Percentiles rank a stretch among this genome's conserved stretches.
Conservation (phyloP, 2,888 invertebrate species). For the Caenorhabditis sp. region DNA sequence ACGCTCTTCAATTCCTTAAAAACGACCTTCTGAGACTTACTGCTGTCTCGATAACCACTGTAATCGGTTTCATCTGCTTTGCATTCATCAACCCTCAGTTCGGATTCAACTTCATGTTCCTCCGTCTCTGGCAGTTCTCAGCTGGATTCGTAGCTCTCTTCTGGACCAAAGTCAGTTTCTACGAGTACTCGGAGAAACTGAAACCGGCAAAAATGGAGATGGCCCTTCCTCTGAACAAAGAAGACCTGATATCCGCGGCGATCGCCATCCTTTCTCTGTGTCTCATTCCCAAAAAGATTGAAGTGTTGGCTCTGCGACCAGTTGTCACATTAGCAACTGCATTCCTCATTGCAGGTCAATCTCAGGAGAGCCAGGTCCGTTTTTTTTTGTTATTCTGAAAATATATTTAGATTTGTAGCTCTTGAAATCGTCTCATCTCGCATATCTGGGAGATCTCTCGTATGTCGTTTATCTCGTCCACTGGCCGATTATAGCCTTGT, state of each 20-base stretch:
- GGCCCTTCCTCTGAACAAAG: slow-evolving; percentile 14
- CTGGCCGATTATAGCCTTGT: slow-evolving; percentile 46
- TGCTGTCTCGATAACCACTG: slow-evolving; percentile 15
- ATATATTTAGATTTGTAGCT: no score
- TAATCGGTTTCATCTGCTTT: slow-evolving; percentile 31
- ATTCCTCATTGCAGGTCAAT: slow-evolving; percentile 35
- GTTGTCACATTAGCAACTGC: slow-evolving; percentile 43
- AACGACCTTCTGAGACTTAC: slow-evolving; percentile 37
- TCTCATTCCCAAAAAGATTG: slow-evolving; percentile 34
- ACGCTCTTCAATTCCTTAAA: slow-evolving; percentile 37
- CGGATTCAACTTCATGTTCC: slow-evolving; percentile 62
- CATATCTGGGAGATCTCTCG: slow-evolving; percentile 38
- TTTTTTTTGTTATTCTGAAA: no score
- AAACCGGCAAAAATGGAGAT: slow-evolving; percentile 40
- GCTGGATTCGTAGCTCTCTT: slow-evolving; percentile 51
- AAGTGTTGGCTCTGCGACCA: slow-evolving; percentile 30
- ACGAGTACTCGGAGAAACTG: slow-evolving; percentile 47
- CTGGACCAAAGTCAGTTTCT: slow-evolving; percentile 45
- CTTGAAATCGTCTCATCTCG: slow-evolving; percentile 6
- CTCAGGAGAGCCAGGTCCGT: slow-evolving; percentile 30
- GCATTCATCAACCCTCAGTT: slow-evolving; percentile 55
- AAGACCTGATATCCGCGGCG: slow-evolving; percentile 11
- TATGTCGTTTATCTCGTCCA: slow-evolving; percentile 45
- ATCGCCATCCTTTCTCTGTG: slow-evolving; percentile 27
- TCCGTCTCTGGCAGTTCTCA: slow-evolving; percentile 60